Evolutionary conservation across 2,888 invertebrate genomes (phyloP).

Genomic region (Lydus trimaculatus): DNA sequence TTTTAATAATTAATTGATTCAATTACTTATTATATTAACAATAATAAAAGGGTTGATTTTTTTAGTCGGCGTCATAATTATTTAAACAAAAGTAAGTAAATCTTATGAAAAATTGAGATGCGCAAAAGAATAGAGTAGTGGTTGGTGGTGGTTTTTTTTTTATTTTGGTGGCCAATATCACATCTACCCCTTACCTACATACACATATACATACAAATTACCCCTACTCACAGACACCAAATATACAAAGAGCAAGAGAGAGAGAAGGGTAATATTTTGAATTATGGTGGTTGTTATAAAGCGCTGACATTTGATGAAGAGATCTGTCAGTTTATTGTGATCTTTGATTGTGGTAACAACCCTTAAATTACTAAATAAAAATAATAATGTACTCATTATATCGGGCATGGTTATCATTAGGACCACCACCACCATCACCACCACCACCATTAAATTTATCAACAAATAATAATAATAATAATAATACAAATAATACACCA

Average conservation of each 20-base stretch:
- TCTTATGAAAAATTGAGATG: neutral
- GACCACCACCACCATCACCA: constrained; percentile 39
- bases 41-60: neutral
- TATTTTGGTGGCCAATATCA: neutral
- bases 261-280: constrained; percentile 45
- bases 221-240: neutral
- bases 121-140: neutral
- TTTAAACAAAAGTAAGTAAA: neutral
- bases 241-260: neutral
- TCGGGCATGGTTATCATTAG: constrained; percentile 60
- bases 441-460: constrained; percentile 45
- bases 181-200: neutral
- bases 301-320: constrained; percentile 52
- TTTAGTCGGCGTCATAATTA: neutral
- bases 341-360: constrained; percentile 37
- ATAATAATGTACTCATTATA: constrained; percentile 60
- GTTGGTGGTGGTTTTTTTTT: no score
- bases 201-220: neutral
- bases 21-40: neutral
- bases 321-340: constrained; percentile 47
- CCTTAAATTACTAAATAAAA: neutral
- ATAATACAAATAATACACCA: neutral
- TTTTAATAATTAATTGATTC: neutral
- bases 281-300: constrained; percentile 49
- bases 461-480: constrained; percentile 17